phyloP scores from a whole-genome alignment of 2,113 vertebrate genomes.

The Crotalus helleri region DNA sequence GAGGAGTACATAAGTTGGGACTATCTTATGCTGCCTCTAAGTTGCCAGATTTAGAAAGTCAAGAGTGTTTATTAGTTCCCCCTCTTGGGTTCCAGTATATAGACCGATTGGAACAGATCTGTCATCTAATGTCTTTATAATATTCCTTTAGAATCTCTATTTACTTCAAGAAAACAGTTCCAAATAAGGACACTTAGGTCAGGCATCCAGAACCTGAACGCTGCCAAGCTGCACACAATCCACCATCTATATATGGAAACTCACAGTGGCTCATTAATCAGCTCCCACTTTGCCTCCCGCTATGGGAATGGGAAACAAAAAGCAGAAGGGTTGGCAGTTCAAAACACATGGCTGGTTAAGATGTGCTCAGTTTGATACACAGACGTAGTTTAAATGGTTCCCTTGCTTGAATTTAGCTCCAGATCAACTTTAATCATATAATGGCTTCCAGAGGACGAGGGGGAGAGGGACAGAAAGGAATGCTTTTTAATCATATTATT shows the following conservation, averaged over 20 bases:
- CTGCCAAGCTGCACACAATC: not conserved
- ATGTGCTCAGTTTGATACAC: not conserved
- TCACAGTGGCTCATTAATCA: not conserved
- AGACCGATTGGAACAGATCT: not conserved
- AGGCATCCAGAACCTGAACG: not conserved
- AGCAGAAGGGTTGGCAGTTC: not conserved
- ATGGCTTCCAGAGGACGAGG: not conserved
- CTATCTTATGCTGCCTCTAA: not conserved
- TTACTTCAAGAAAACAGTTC: not conserved
- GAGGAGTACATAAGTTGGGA: conserved; percentile 27
- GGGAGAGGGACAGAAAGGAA: not conserved
- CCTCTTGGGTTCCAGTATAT: not conserved
- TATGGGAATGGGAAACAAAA: not conserved
- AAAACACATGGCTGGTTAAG: not conserved
- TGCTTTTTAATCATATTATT: not conserved
- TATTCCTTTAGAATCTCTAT: not conserved
- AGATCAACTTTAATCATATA: not conserved
- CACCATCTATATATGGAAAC: not conserved
- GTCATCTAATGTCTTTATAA: not conserved
- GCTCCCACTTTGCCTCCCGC: not conserved
- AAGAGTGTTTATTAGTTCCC: not conserved
- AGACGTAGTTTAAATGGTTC: not conserved
- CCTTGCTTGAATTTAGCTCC: not conserved
- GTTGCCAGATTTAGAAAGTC: fast-evolving
- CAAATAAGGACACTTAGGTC: not conserved